Evolutionary conservation across 2,888 invertebrate species (phyloP).

Genomic region (Amblyjoppa proteus): DNA sequence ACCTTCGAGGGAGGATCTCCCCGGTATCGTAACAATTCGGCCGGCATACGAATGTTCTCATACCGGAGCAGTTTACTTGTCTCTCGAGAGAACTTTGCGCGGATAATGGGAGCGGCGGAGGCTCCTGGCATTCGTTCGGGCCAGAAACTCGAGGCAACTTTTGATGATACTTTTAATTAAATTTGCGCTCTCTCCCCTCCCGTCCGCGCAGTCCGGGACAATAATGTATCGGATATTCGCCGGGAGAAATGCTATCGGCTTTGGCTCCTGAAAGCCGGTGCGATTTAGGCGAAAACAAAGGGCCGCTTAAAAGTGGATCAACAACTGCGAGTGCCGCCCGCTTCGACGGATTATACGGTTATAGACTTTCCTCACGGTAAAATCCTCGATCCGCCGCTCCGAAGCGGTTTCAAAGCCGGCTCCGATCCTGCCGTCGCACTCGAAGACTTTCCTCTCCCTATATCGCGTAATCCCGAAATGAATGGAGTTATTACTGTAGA

Average conservation of each 20-base stretch:
- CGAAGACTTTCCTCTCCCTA: background rate
- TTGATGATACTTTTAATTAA: slow-evolving; percentile 46
- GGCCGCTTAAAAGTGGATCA: slow-evolving; percentile 51
- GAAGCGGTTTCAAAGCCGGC: background rate
- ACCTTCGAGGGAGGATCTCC: background rate
- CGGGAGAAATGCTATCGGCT: slow-evolving; percentile 22
- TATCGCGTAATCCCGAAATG: slow-evolving; percentile 23
- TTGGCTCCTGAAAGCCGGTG: slow-evolving; percentile 25
- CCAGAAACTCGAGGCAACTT: background rate
- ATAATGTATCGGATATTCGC: slow-evolving; percentile 26
- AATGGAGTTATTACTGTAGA: slow-evolving; percentile 28
- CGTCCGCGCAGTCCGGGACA: background rate
- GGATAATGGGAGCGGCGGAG: background rate
- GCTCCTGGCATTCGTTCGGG: background rate
- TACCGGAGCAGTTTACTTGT: background rate
- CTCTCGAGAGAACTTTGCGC: background rate
- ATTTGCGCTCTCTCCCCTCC: background rate
- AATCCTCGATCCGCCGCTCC: slow-evolving; percentile 16
- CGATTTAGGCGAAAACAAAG: slow-evolving; percentile 41
- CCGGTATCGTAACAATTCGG: background rate
- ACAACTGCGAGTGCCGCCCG: background rate
- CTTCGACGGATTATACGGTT: slow-evolving; percentile 53
- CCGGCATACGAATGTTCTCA: slow-evolving; percentile 2
- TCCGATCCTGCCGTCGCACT: background rate
- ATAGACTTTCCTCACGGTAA: slow-evolving; percentile 26